A percentile compares a stretch with the other conserved stretches of the same genome.
These are phyloP conservation scores for Lates calcarifer DNA, from an alignment of 2,113 vertebrate species.

Conservation along the genomic window DNA sequence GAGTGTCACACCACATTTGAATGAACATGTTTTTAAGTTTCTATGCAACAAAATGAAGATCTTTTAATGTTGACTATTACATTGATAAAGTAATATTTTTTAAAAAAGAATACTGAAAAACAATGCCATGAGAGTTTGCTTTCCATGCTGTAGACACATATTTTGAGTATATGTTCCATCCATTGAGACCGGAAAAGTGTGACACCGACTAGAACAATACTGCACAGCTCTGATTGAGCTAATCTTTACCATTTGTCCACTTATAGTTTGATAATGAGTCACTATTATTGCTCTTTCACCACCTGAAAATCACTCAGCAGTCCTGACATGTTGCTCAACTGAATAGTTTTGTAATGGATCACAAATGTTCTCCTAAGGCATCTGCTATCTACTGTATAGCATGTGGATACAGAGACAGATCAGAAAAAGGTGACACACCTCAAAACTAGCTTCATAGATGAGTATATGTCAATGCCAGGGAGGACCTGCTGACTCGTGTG, in stretches of 20 bases:
- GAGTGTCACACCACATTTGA: not conserved
- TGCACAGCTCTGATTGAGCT: slow-evolving; percentile 4
- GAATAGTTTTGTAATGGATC: slow-evolving; percentile 22
- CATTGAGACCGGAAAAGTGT: not conserved
- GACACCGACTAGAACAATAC: not conserved
- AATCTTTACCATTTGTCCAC: slow-evolving; percentile 41
- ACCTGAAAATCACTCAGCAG: not conserved
- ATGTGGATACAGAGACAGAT: slow-evolving; percentile 11
- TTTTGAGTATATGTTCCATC: not conserved
- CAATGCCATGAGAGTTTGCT: too few species aligned
- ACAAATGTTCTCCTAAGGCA: slow-evolving; percentile 3
- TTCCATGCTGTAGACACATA: not conserved
- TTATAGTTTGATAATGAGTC: slow-evolving; percentile 48
- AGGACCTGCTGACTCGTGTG: not conserved
- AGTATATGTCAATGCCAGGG: not conserved
- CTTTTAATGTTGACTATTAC: not conserved
- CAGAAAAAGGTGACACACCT: not conserved
- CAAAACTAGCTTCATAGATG: not conserved
- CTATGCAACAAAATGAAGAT: too few species aligned
- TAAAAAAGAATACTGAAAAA: not conserved
- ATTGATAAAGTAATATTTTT: not conserved
- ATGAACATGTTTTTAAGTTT: not conserved
- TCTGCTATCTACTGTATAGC: slow-evolving; percentile 9
- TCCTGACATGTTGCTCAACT: slow-evolving; percentile 35
- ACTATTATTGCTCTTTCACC: slow-evolving; percentile 31